Conservation (phyloP, 2,113 vertebrate genomes). For the Cryptomyrus ogoouensis region DNA sequence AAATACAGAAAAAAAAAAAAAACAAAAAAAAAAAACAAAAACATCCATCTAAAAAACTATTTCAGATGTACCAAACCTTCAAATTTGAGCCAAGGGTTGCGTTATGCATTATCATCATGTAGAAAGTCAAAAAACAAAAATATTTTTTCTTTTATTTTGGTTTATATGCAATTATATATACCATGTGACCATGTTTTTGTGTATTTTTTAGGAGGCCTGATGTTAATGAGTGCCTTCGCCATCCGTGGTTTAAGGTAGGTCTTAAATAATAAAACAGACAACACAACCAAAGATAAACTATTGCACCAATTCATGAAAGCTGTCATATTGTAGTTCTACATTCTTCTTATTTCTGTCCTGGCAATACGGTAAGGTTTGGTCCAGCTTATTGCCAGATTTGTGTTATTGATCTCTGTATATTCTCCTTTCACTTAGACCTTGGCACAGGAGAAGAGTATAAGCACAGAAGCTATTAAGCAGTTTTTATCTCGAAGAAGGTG, state of each 20-base stretch:
- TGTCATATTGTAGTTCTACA: neutral
- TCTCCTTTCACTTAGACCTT: slow-evolving; percentile 62
- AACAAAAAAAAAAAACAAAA: neutral
- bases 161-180: neutral
- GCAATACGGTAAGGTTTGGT: neutral
- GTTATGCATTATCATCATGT: neutral
- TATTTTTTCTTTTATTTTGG: neutral
- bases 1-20: neutral
- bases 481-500: slow-evolving; percentile 88
- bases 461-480: slow-evolving; percentile 84
- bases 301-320: neutral
- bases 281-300: neutral
- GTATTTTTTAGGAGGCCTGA: slow-evolving; percentile 74
- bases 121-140: neutral
- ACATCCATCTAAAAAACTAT: neutral
- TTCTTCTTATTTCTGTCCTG: neutral
- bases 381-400: neutral
- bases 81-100: neutral
- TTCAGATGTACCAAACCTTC: neutral
- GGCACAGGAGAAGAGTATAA: slow-evolving; percentile 80
- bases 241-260: slow-evolving; percentile 95
- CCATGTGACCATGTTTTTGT: neutral
- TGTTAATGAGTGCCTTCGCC: slow-evolving; percentile 81
- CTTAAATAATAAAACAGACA: neutral
- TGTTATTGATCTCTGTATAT: neutral